Base-by-base conservation (phyloP, 1,140 invertebrate genomes). In the Megalopta genalis region DNA sequence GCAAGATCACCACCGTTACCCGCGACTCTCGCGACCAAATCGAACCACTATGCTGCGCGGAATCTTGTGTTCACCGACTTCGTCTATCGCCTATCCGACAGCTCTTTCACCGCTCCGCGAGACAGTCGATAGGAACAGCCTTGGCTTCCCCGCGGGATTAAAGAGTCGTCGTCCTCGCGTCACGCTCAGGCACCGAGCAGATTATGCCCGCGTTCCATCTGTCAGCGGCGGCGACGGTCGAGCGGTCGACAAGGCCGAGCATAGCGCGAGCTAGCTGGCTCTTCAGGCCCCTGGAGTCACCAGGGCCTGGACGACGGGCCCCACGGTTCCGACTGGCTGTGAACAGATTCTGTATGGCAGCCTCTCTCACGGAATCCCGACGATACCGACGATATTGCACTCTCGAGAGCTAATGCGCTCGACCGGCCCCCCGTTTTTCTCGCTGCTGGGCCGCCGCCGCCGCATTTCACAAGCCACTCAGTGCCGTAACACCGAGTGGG, bases 381-480 rank as follows among this genome's bases (percentile, higher is more conserved):
- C 37, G 23, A 72, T 49, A 85, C 71, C 63, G 66, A 23, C 63
- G 69, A 69, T 63, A 59, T 59, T 64, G 69, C 77, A 84, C 68
- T 81, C 75, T 70, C 54, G 65, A 57, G 80, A 86, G 82, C 62
- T 80, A 76, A 82, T 81, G 77, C 76, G 78, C 65, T 68, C 75
- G 62, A 69, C 42, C 87, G 81, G 74, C 63, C 86, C 83, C 78
- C 78, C 70, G 78, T 86, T 86, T 86, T 84, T 84, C 76, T 88
- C 81, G 77, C 76, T 69, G 80, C 68, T 69, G 49, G 16, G 14
- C 49, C 49, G 49, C 16, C 49, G 23, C 57, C 74, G 60, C 75
- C 76, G 80, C 84, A 86, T 86, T 86, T 83, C 86, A 86, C 69
- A 68, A 84, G 71, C 71, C 42, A 1, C 73, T 27, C 86, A 81